Conservation (phyloP, 2,888 invertebrate genomes). For the Parascotia fuliginaria region DNA sequence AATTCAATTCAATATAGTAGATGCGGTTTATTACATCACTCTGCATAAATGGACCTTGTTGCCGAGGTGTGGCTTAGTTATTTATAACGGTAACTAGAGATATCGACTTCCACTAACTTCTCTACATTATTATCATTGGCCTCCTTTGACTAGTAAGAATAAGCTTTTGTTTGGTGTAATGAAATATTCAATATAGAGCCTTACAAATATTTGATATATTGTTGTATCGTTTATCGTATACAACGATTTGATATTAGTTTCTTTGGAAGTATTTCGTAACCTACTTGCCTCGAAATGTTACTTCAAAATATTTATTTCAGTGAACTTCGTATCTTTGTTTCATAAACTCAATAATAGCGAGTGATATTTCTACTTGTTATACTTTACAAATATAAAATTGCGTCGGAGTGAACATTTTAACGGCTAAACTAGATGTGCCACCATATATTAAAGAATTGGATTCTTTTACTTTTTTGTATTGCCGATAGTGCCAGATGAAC, state of each 20-base stretch:
- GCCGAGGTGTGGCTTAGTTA: slow-evolving; percentile 30
- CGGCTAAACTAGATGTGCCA: too few species aligned
- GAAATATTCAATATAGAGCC: slow-evolving; percentile 31
- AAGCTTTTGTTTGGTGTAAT: slow-evolving; percentile 37
- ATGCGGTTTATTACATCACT: slow-evolving; percentile 61
- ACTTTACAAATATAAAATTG: too few species aligned
- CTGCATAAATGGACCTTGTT: slow-evolving; percentile 56
- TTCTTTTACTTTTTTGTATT: too few species aligned
- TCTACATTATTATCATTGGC: slow-evolving; percentile 29
- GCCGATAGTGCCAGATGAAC: too few species aligned
- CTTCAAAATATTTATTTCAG: background rate
- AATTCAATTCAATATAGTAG: slow-evolving; percentile 72
- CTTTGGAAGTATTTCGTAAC: slow-evolving; percentile 2
- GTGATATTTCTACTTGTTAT: too few species aligned
- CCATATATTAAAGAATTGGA: too few species aligned
- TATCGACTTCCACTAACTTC: slow-evolving; percentile 32
- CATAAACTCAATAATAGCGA: too few species aligned
- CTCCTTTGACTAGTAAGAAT: slow-evolving; percentile 34
- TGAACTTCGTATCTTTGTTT: slow-evolving; percentile 19
- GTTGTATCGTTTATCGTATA: slow-evolving; percentile 27
- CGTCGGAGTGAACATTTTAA: too few species aligned
- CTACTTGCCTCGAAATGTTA: background rate
- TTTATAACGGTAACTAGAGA: slow-evolving; percentile 29
- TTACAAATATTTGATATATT: slow-evolving; percentile 28
- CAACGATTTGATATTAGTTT: slow-evolving; percentile 18